Conservation (phyloP, 92 coral and sea anemone genomes). For the Scolanthus callimorphus region DNA sequence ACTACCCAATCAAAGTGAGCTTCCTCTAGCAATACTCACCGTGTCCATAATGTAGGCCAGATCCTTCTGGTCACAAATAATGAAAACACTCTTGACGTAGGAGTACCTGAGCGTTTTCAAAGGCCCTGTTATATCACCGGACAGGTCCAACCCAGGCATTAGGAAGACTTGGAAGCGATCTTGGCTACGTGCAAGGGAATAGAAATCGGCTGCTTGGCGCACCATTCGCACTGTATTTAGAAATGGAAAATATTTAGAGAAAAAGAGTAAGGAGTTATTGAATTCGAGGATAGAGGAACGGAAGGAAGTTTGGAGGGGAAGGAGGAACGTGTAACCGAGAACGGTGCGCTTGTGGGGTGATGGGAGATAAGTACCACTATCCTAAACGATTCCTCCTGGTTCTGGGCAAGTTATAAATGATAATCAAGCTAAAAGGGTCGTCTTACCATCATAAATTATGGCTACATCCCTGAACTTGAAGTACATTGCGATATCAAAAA, state of each 20-base stretch:
- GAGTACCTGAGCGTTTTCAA: conserved; percentile 41
- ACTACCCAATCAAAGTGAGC: no score
- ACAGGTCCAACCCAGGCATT: conserved; percentile 80
- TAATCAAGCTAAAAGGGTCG: not conserved
- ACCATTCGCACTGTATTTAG: no score
- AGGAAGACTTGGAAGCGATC: conserved; percentile 59
- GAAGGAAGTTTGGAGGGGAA: no score
- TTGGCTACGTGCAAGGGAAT: conserved; percentile 43
- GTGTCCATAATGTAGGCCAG: conserved; percentile 69
- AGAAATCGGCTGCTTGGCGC: conserved; percentile 61
- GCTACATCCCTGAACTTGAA: conserved; percentile 49
- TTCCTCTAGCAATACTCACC: conserved; percentile 29
- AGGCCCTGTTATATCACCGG: conserved; percentile 15
- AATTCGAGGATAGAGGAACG: no score
- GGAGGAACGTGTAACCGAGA: no score
- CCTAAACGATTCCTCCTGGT: no score
- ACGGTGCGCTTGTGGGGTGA: no score
- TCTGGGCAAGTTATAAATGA: no score
- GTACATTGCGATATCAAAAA: conserved; percentile 52
- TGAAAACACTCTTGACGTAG: conserved; percentile 64
- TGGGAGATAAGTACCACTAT: no score
- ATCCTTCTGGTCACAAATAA: conserved; percentile 72
- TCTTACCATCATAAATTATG: conserved; percentile 74
- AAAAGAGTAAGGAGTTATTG: no score
- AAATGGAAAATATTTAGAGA: no score